Conservation (phyloP, 2,888 invertebrate species). For the Hirtodrosophila trivittata region DNA sequence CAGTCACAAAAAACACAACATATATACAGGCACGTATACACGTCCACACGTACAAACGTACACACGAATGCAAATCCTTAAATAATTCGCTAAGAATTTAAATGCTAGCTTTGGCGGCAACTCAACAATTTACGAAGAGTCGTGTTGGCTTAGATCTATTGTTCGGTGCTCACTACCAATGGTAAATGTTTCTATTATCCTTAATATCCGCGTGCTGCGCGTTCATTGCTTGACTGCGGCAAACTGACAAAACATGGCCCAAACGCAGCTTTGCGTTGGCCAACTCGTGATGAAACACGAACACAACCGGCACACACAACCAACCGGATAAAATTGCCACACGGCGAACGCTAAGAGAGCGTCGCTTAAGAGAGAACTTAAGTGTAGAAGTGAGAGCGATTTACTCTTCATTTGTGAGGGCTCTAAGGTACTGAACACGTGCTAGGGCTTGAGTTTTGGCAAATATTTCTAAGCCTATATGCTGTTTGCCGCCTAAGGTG, state of each 20-base stretch:
- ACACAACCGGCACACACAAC: conserved; percentile 27
- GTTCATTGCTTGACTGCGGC: conserved; percentile 74
- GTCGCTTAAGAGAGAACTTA: conserved; percentile 29
- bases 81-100: conserved; percentile 24
- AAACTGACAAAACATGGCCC: conserved; percentile 59
- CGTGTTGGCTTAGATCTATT: conserved; percentile 6
- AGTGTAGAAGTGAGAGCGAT: not conserved
- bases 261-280: conserved; percentile 36
- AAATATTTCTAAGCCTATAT: conserved; percentile 20
- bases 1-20: conserved; percentile 14
- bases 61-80: conserved; percentile 8
- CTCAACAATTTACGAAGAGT: conserved; percentile 26
- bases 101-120: conserved; percentile 34
- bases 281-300: conserved; percentile 56
- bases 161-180: conserved; percentile 8
- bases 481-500: conserved; percentile 6
- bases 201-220: conserved; percentile 61
- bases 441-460: conserved; percentile 18
- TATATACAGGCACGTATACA: conserved; percentile 12
- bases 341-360: conserved; percentile 39
- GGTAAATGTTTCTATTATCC: conserved; percentile 30
- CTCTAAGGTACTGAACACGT: conserved; percentile 3
- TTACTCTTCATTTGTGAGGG: conserved; percentile 16
- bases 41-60: conserved; percentile 5
- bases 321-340: conserved; percentile 48